phyloP scores from a whole-genome alignment of 2,797 vertebrate species.

The Anomalospiza imberbis region DNA sequence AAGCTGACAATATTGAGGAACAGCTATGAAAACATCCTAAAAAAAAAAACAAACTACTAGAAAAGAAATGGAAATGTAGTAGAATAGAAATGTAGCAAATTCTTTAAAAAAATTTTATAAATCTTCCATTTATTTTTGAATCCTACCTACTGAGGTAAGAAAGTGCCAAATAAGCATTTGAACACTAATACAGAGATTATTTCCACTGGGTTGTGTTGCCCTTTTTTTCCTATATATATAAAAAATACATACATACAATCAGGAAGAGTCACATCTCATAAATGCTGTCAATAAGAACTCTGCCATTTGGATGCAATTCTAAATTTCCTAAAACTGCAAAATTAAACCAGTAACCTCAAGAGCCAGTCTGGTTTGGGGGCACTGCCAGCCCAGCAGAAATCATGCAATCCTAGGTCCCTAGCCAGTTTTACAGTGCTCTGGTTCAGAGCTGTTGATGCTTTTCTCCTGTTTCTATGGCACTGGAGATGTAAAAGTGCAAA shows the following conservation, averaged over 20 bases:
- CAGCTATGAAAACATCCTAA: rapidly evolving
- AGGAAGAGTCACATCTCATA: background rate
- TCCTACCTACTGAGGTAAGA: background rate
- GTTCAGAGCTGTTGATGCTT: background rate
- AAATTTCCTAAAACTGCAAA: background rate
- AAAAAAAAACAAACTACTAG: background rate
- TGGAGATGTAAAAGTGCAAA: background rate
- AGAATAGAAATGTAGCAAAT: background rate
- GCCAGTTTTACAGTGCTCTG: background rate
- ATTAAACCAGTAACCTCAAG: background rate
- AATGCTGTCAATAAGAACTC: background rate
- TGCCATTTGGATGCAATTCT: background rate
- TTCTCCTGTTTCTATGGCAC: background rate
- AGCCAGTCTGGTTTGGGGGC: background rate
- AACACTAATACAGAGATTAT: background rate
- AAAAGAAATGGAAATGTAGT: background rate
- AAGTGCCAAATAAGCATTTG: background rate
- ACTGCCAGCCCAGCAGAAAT: background rate
- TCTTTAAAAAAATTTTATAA: background rate
- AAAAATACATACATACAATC: no score
- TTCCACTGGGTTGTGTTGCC: background rate
- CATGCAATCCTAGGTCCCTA: background rate
- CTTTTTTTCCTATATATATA: background rate
- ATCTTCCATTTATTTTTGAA: background rate
- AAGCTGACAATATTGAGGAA: background rate